Evolutionary conservation across 2,888 invertebrate genomes (phyloP).

Genomic region (Drosophila algonquin): DNA sequence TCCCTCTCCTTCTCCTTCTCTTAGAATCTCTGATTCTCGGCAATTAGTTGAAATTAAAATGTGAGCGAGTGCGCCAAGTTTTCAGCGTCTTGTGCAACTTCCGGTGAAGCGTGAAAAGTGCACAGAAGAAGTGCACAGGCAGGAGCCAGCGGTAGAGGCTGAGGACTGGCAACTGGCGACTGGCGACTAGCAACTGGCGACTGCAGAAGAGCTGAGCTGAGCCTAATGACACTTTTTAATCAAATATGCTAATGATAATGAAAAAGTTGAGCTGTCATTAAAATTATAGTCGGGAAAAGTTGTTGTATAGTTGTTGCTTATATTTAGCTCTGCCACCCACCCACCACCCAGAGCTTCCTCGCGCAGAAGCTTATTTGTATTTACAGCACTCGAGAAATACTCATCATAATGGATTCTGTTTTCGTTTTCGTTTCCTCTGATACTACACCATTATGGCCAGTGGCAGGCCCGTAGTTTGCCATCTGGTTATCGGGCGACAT

Average conservation of each 20-base stretch:
- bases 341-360: not conserved
- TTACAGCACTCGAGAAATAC: not conserved
- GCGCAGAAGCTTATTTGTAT: constrained; percentile 19
- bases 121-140: constrained; percentile 17
- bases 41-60: constrained; percentile 80
- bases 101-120: constrained; percentile 64
- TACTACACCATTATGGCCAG: no score
- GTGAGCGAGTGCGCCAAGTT: constrained; percentile 59
- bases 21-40: constrained; percentile 41
- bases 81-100: constrained; percentile 67
- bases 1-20: not conserved
- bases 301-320: not conserved
- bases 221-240: constrained; percentile 79
- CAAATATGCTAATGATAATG: constrained; percentile 80
- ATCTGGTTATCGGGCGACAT: not conserved
- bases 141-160: constrained; percentile 41
- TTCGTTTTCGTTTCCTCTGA: not conserved
- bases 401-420: not conserved
- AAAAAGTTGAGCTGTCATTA: constrained; percentile 56
- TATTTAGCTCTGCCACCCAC: not conserved
- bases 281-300: constrained; percentile 49
- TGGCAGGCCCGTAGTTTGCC: not conserved
- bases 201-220: constrained; percentile 13
- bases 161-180: not conserved
- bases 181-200: not conserved